Conservation (phyloP, 2,797 vertebrate species). For the Silurus lanzhouensis region DNA sequence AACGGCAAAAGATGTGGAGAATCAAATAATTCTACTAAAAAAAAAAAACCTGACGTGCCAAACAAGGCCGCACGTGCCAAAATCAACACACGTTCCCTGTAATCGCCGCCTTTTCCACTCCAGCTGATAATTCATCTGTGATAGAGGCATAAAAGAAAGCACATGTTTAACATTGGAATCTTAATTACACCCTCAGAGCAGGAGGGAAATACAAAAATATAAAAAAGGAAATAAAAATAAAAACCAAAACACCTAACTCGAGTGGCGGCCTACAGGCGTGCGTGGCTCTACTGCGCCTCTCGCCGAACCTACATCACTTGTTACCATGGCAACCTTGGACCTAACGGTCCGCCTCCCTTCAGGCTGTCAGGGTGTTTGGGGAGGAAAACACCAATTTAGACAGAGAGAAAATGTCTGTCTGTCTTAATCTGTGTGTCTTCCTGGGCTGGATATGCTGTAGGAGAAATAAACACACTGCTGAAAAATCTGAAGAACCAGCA, state of each 20-base stretch:
- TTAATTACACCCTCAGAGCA: neutral
- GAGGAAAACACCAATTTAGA: slow-evolving; percentile 46
- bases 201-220: neutral
- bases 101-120: neutral
- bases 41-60: neutral
- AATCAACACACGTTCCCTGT: neutral
- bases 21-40: neutral
- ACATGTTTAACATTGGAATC: neutral
- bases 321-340: slow-evolving; percentile 43
- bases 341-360: slow-evolving; percentile 26
- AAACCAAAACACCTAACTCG: neutral
- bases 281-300: neutral
- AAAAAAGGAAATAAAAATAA: neutral
- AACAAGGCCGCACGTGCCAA: neutral
- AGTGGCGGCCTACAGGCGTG: slow-evolving; percentile 1
- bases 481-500: neutral
- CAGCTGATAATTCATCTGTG: neutral
- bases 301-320: slow-evolving; percentile 20
- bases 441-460: neutral
- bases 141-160: neutral
- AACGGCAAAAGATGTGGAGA: neutral
- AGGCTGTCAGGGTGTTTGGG: slow-evolving; percentile 42
- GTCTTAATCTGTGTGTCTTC: slow-evolving; percentile 15
- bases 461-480: neutral
- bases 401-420: slow-evolving; percentile 29